Evolutionary conservation across 35 echinoderm and acorn worm genomes (phyloP).

Genomic region (Lytechinus variegatus): DNA sequence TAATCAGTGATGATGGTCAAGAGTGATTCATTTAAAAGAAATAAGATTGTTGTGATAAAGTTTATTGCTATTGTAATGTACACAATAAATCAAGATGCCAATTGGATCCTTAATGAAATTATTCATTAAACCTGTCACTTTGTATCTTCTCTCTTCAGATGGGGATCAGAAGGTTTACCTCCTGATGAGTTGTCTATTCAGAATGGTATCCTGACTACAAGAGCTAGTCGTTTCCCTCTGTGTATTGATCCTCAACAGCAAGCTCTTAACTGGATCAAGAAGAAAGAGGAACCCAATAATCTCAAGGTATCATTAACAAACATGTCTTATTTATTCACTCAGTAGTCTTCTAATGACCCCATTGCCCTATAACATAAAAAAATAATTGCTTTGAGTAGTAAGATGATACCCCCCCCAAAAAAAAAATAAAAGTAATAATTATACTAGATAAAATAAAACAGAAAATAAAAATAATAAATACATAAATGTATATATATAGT

Average conservation of each 20-base stretch:
- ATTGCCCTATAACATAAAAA: too few species aligned
- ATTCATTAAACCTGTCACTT: neutral
- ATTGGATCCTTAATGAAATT: neutral
- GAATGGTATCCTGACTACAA: conserved; percentile 99
- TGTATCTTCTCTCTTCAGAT: conserved; percentile 55
- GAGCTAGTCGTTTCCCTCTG: conserved; percentile 97
- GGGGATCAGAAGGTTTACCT: conserved; percentile 95
- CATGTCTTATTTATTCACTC: too few species aligned
- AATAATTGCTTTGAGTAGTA: too few species aligned
- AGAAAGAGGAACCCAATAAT: conserved; percentile 98
- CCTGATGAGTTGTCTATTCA: conserved; percentile 98
- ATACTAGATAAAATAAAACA: too few species aligned
- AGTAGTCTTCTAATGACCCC: too few species aligned
- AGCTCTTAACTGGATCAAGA: conserved; percentile 99
- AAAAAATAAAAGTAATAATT: too few species aligned
- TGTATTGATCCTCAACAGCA: conserved; percentile 99
- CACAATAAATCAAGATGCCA: neutral
- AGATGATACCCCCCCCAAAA: too few species aligned
- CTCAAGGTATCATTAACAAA: conserved; percentile 76
- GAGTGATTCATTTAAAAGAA: too few species aligned
- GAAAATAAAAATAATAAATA: too few species aligned
- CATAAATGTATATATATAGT: too few species aligned
- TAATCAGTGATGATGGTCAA: too few species aligned
- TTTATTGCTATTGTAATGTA: neutral
- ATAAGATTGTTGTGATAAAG: too few species aligned